Evolutionary conservation across 2,113 vertebrate genomes (phyloP), one percentile per base, ranked within the genome.

Genomic region (Acanthisitta chloris): DNA sequence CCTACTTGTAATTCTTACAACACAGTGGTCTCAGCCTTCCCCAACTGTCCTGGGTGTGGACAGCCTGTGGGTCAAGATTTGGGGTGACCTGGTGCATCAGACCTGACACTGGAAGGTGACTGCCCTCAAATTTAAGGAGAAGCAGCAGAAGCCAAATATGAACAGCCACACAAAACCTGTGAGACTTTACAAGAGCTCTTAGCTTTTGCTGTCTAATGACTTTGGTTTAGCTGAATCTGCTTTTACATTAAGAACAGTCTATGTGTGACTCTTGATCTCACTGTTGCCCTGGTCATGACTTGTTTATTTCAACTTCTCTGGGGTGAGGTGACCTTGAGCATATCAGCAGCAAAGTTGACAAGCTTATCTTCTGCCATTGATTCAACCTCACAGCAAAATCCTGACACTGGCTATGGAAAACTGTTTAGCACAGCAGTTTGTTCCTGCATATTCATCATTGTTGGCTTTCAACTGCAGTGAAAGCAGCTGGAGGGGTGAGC

Each of bases 331-430:
- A 93, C 83, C 80, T 94, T 86, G 69, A 29, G 59, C 3, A 0
- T 72, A 81, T 70, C 83, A 74, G 65, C 74, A 42, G 36, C 54
- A 31, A 88, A 91, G 87, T 3, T 65, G 87, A 79, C 65, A 70
- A 88, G 80, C 65, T 91, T 96, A 91, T 96, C 90, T 92, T 70
- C 61, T 16, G 29, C 45, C 83, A 69, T 49, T 42, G 86, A 40
- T 72, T 46, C 40, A 74, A 72, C 45, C 64, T 92, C 42, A 1
- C 29, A 54, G 45, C 74, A 49, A 88, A 67, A 85, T 88, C 87
- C 82, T 90, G 89, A 76, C 73, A 81, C 45, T 24, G 3, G 8
- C 80, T 61, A 40, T 9, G n/a, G 31, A 55, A 59, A 38, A 28
- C 40, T 79, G 70, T 88, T 92, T 26, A 81, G 33, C 74, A 19